phyloP scores from a whole-genome alignment of 2,888 invertebrate genomes.

The Parapristionchus giblindavisi region DNA sequence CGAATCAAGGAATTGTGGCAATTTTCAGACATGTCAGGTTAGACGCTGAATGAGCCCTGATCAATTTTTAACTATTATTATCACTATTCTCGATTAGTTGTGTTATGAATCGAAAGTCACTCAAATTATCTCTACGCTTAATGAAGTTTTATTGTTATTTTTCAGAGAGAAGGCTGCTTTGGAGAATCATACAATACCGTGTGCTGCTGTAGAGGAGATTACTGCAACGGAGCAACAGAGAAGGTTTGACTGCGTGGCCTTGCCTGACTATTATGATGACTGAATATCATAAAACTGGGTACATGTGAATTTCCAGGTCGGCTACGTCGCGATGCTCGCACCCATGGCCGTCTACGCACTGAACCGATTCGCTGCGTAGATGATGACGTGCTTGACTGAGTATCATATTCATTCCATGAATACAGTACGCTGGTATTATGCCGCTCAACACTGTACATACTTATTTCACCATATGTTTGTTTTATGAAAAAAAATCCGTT shows the following conservation, averaged over 20 bases:
- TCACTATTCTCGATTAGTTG: no score
- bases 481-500: no score
- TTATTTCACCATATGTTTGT: no score
- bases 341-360: conserved; percentile 12
- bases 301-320: neutral
- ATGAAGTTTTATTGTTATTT: neutral
- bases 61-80: no score
- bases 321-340: conserved; percentile 9
- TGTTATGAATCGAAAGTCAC: no score
- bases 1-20: conserved; percentile 51
- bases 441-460: no score
- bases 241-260: neutral
- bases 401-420: no score
- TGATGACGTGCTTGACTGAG: no score
- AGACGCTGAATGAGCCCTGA: no score
- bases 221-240: conserved; percentile 45
- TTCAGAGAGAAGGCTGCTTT: conserved; percentile 52
- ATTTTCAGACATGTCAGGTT: conserved; percentile 49
- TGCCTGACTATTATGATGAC: neutral
- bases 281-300: no score
- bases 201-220: conserved; percentile 52
- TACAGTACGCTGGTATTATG: no score
- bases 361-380: conserved; percentile 15
- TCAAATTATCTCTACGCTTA: neutral
- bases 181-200: conserved; percentile 48